A percentile compares a stretch with the other conserved stretches of the same genome.
Conservation (phyloP, 2,797 vertebrate species). For the Sus cebifrons region DNA sequence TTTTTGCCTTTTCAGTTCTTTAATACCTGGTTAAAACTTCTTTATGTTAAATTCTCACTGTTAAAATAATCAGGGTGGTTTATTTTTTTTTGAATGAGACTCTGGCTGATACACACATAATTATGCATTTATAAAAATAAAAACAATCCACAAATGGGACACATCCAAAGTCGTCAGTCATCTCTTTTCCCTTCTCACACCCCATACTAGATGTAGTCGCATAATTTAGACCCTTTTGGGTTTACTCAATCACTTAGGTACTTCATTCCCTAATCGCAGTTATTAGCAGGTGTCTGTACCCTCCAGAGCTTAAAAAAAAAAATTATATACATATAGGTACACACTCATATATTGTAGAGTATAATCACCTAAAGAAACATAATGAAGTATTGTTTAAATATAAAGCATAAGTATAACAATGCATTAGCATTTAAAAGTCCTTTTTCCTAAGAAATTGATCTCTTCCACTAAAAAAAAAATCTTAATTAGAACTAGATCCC, state of each 20-base stretch:
- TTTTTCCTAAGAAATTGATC: not conserved
- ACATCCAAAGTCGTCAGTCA: not conserved
- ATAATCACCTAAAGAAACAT: not conserved
- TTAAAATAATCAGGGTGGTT: not conserved
- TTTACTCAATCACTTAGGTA: not conserved
- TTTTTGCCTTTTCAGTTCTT: not conserved
- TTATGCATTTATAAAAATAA: not conserved
- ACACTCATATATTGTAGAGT: not conserved
- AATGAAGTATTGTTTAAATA: not conserved
- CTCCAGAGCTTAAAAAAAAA: not conserved
- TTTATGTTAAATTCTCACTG: not conserved
- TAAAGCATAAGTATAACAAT: not conserved
- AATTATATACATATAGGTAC: not conserved
- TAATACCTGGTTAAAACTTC: conserved; percentile 9
- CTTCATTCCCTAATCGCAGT: not conserved
- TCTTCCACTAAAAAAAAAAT: conserved; percentile 24
- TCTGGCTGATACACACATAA: not conserved
- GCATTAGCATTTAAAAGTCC: conserved; percentile 24
- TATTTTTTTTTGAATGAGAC: conserved; percentile 13
- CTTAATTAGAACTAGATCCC: conserved; percentile 10
- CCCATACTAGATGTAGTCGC: not conserved
- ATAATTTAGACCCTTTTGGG: not conserved
- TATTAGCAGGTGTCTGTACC: not conserved
- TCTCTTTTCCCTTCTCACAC: not conserved
- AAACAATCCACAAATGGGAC: not conserved